Base-by-base conservation (phyloP, 2,888 invertebrate species). In the Nymphalis c-album region DNA sequence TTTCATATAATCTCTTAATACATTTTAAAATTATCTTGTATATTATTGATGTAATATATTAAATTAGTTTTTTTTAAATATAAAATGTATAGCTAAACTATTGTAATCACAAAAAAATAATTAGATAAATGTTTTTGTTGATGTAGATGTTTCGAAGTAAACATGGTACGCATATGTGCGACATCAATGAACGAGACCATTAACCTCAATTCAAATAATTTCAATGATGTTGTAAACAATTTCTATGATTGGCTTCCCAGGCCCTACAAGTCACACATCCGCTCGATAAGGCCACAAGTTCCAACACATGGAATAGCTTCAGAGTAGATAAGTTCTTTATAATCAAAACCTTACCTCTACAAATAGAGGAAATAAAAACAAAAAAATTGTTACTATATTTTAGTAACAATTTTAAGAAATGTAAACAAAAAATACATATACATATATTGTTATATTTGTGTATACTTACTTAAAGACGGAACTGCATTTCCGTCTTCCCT, bases 401-500 rank as follows among this genome's bases (percentile, higher is more conserved):
- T 67, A 76, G 68, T 66, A 69, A 26, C 20, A 66, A 50, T 60
- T 8, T 69, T 63, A 73, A 70, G n/a, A 64, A 70, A 70, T 71
- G 70, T 62, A 68, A 73, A 64, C 48, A 68, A 63, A 76, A 74
- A 77, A 73, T 75, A 70, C 77, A 75, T 80, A 79, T 77, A 71
- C 75, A 4, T 40, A 13, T 40, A 40, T 2, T 13, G 75, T 75
- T 74, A 71, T 75, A 78, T 70, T 59, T 64, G 6, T 67, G 73
- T 69, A 77, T 87, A 91, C 91, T 92, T 84, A 92, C 91, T 90
- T 78, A 86, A 88, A 90, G 90, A 88, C 86, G 91, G 90, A 90
- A 90, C 90, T 92, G 90, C 90, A 91, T 88, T 90, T 91, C 91
- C 91, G 90, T 86, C 89, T 88, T 88, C 88, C 86, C 88, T 89